These are phyloP conservation scores for Calameuta pallipes DNA, from an alignment of 2,888 invertebrate species.

Conservation along the genomic window DNA sequence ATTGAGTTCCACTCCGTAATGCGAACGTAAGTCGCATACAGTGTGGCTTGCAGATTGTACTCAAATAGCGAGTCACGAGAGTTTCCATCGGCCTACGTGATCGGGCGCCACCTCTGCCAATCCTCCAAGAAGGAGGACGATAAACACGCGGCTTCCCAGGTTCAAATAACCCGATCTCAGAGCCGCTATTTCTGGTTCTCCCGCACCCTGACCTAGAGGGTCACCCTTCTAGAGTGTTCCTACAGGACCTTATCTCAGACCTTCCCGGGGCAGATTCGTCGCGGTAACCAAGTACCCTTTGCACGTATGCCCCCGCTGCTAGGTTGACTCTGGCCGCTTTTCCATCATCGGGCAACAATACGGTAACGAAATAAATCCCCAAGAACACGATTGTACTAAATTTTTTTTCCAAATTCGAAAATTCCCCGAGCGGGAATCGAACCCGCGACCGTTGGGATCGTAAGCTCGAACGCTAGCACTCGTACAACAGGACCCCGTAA, in stretches of 20 bases:
- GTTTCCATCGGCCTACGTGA: slow-evolving; percentile 42
- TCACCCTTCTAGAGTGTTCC: slow-evolving; percentile 40
- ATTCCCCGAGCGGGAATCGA: slow-evolving; percentile 23
- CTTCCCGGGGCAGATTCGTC: slow-evolving; percentile 38
- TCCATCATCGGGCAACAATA: slow-evolving; percentile 36
- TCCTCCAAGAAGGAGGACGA: slow-evolving; percentile 10
- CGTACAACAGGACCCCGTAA: slow-evolving; percentile 21
- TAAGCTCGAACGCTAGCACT: slow-evolving; percentile 26
- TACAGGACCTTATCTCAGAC: slow-evolving; percentile 42
- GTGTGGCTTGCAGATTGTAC: slow-evolving; percentile 46
- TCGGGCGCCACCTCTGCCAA: slow-evolving; percentile 40
- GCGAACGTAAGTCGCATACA: slow-evolving; percentile 12
- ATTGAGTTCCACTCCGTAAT: slow-evolving; percentile 43
- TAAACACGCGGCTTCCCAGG: slow-evolving; percentile 31
- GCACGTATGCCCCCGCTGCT: slow-evolving; percentile 37
- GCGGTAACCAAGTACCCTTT: slow-evolving; percentile 38
- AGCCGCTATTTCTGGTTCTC: slow-evolving; percentile 47
- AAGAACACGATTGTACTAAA: background rate
- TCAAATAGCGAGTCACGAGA: slow-evolving; percentile 47
- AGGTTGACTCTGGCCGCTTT: slow-evolving; percentile 42
- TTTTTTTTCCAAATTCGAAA: background rate
- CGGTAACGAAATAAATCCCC: slow-evolving; percentile 1
- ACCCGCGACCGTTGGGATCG: slow-evolving; percentile 32
- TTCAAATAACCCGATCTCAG: slow-evolving; percentile 19
- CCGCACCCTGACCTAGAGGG: slow-evolving; percentile 35